These are phyloP conservation scores for Leguminivora glycinivorella DNA, from an alignment of 1,140 invertebrate genomes.

Conservation along the genomic window DNA sequence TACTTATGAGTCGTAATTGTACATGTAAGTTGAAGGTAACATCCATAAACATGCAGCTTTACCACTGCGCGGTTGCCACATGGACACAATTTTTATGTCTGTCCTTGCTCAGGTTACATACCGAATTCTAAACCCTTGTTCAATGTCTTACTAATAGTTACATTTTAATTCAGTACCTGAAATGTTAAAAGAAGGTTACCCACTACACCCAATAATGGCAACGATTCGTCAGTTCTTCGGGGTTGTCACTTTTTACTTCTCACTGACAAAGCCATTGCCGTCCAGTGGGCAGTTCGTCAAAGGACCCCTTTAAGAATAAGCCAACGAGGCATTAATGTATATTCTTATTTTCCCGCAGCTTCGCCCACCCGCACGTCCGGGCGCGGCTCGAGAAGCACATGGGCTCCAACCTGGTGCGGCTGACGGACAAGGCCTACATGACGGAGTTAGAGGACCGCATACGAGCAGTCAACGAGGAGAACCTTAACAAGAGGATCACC, in stretches of 20 bases:
- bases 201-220: too few species aligned
- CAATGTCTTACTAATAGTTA: not conserved
- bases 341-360: conserved; percentile 55
- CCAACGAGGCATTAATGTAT: not conserved
- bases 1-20: too few species aligned
- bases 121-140: not conserved
- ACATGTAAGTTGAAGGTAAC: not conserved
- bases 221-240: too few species aligned
- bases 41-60: not conserved
- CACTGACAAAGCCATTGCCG: too few species aligned
- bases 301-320: too few species aligned
- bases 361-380: conserved; percentile 80
- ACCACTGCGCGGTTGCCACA: not conserved
- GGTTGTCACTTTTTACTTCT: too few species aligned
- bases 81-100: not conserved
- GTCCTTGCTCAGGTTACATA: not conserved
- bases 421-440: conserved; percentile 85
- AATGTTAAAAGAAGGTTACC: too few species aligned
- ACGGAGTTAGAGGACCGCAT: conserved; percentile 81
- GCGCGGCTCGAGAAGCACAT: conserved; percentile 82
- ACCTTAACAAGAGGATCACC: conserved; percentile 81
- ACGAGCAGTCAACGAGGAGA: conserved; percentile 80
- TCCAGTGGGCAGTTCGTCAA: too few species aligned
- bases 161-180: too few species aligned
- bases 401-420: conserved; percentile 82